phyloP scores from a whole-genome alignment of 2,797 vertebrate genomes.

The Dicrostonyx torquatus region DNA sequence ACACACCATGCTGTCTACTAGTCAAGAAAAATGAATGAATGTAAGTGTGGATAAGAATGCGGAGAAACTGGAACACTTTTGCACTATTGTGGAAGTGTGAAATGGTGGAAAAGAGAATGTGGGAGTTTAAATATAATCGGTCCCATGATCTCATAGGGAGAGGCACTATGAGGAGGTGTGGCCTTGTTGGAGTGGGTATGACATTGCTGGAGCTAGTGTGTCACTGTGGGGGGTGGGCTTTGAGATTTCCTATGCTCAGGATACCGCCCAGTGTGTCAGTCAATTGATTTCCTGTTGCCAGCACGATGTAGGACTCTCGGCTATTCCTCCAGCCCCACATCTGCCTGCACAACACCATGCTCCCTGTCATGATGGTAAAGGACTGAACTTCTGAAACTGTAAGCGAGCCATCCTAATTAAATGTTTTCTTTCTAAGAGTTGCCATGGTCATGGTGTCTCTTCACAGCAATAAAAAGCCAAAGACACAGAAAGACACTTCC shows the following conservation, averaged over 20 bases:
- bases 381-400: not conserved
- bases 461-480: not conserved
- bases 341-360: not conserved
- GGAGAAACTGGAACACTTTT: not conserved
- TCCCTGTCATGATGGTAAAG: not conserved
- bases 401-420: not conserved
- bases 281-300: not conserved
- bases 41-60: not conserved
- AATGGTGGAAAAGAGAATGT: not conserved
- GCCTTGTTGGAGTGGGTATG: not conserved
- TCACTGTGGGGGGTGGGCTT: not conserved
- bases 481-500: not conserved
- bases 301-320: not conserved
- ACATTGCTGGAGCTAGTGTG: not conserved
- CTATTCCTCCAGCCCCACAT: not conserved
- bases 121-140: not conserved
- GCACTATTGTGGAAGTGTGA: not conserved
- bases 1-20: not conserved
- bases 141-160: not conserved
- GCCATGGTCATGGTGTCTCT: not conserved
- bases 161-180: not conserved
- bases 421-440: not conserved
- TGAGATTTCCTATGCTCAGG: not conserved
- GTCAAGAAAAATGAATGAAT: not conserved
- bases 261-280: not conserved